Evolutionary conservation across 2,888 invertebrate genomes (phyloP).

Genomic region (Hypselothyrea guttata): DNA sequence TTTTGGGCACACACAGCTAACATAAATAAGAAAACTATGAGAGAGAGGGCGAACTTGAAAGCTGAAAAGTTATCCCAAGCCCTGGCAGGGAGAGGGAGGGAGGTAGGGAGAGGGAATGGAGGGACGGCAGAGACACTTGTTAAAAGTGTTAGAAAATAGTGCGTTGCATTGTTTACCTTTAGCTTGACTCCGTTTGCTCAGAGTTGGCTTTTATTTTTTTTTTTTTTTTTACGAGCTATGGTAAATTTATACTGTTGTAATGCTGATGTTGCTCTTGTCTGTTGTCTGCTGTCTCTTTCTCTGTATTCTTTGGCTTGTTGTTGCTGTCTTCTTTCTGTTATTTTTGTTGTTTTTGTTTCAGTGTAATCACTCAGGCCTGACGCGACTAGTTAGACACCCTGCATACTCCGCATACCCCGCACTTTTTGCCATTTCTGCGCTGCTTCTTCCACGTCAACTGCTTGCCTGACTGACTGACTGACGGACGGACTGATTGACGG

Average conservation of each 20-base stretch:
- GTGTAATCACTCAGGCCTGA: constrained; percentile 77
- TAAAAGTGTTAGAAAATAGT: constrained; percentile 77
- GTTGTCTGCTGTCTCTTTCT: neutral
- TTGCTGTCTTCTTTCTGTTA: neutral
- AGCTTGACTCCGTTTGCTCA: constrained; percentile 62
- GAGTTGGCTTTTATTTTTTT: constrained; percentile 32
- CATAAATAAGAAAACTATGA: constrained; percentile 9
- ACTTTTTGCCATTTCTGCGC: constrained; percentile 63
- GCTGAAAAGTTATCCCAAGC: constrained; percentile 25
- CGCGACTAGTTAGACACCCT: constrained; percentile 61
- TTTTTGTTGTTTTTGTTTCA: constrained; percentile 38
- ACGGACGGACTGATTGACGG: constrained; percentile 51
- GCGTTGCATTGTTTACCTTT: constrained; percentile 78
- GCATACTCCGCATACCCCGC: constrained; percentile 1
- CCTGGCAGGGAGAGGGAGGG: neutral
- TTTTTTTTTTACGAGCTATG: constrained; percentile 42
- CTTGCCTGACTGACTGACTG: constrained; percentile 61
- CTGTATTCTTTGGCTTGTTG: neutral
- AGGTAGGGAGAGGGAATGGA: neutral
- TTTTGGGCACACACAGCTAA: constrained; percentile 53
- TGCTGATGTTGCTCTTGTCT: constrained; percentile 11
- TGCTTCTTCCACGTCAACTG: constrained; percentile 58
- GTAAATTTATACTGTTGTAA: constrained; percentile 47
- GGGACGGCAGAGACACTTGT: constrained; percentile 61
- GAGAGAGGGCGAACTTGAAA: constrained; percentile 54